Percentiles rank a stretch among this genome's conserved stretches.
These are phyloP conservation scores for Danaus plexippus DNA, from an alignment of 1,140 invertebrate genomes.

Conservation along the genomic window DNA sequence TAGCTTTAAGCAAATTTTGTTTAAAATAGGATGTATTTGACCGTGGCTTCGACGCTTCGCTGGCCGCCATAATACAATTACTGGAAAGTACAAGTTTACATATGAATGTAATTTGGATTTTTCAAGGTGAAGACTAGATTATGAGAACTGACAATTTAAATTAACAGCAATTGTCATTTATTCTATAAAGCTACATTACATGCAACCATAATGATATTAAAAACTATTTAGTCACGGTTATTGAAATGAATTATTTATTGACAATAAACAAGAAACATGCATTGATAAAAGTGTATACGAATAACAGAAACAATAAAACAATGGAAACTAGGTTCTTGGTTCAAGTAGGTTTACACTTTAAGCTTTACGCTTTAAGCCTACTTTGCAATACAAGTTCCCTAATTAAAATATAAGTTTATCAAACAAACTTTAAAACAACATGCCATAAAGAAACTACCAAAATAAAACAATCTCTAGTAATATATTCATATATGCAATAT, in stretches of 20 bases:
- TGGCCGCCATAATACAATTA: conserved; percentile 17
- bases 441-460: too few species aligned
- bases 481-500: too few species aligned
- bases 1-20: conserved; percentile 3
- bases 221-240: too few species aligned
- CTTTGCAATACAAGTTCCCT: conserved; percentile 22
- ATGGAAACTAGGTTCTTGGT: conserved; percentile 14
- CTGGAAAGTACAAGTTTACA: conserved; percentile 9
- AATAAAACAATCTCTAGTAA: too few species aligned
- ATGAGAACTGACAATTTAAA: too few species aligned
- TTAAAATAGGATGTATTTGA: conserved; percentile 12
- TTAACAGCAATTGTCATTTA: too few species aligned
- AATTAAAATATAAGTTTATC: conserved; percentile 21
- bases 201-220: too few species aligned
- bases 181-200: too few species aligned
- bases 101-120: conserved; percentile 9
- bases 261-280: too few species aligned
- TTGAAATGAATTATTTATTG: too few species aligned
- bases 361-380: conserved; percentile 2
- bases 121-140: conserved; percentile 11
- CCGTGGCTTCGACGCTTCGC: conserved; percentile 16
- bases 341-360: conserved; percentile 2
- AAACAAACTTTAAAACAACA: conserved; percentile 15
- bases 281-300: too few species aligned
- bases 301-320: conserved; percentile 11